Conservation (phyloP, 2,797 vertebrate species). For the Gambelia wislizenii region DNA sequence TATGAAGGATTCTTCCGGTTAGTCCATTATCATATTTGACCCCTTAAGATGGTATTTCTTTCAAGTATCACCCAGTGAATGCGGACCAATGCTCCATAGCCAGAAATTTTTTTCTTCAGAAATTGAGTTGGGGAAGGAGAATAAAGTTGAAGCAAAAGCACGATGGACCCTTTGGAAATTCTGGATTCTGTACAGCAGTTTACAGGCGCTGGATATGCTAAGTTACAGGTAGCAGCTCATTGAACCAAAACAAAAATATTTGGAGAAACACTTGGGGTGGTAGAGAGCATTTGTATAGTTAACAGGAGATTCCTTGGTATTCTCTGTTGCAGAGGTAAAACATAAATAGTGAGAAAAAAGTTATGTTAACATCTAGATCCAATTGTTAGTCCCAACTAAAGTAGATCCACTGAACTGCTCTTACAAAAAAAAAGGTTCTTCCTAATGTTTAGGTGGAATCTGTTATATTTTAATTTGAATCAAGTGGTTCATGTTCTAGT, state of each 20-base stretch:
- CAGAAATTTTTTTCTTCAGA: not conserved
- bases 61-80: slow-evolving; percentile 1
- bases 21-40: not conserved
- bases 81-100: not conserved
- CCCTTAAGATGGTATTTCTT: not conserved
- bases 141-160: not conserved
- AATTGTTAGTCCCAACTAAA: no score
- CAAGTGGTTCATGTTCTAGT: no score
- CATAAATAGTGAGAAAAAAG: not conserved
- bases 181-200: slow-evolving; percentile 11
- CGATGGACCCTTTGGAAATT: not conserved
- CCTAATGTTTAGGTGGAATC: no score
- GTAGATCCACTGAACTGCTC: no score
- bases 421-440: no score
- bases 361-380: not conserved
- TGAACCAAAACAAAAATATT: not conserved
- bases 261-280: not conserved
- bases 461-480: no score
- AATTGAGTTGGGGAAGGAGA: not conserved
- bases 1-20: not conserved
- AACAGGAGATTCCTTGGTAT: not conserved
- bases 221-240: not conserved
- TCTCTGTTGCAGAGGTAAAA: not conserved
- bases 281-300: not conserved
- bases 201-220: not conserved